These are phyloP conservation scores for Sebastes umbrosus DNA, from an alignment of 2,797 vertebrate genomes.

Conservation along the genomic window DNA sequence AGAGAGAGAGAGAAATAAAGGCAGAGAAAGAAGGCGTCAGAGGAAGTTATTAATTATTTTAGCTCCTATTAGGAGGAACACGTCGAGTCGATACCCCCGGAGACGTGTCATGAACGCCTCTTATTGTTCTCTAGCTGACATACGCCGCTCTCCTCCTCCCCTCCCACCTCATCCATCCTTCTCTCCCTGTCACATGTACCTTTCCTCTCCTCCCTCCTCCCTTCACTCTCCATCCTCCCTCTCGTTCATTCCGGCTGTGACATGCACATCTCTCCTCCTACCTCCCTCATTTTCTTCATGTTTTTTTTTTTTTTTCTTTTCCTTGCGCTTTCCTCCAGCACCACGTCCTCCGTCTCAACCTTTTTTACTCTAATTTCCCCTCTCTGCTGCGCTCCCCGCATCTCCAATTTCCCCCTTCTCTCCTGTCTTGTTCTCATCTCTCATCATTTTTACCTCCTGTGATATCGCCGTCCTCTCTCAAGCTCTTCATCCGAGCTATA, in stretches of 20 bases:
- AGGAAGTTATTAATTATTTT: slow-evolving; percentile 74
- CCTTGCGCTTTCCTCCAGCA: slow-evolving; percentile 11
- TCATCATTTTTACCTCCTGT: slow-evolving; percentile 8
- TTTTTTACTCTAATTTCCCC: slow-evolving; percentile 38
- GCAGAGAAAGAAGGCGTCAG: slow-evolving; percentile 4
- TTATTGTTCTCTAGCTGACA: slow-evolving; percentile 74
- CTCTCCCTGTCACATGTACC: slow-evolving; percentile 58
- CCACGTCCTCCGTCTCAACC: slow-evolving; percentile 27
- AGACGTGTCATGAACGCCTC: slow-evolving; percentile 75
- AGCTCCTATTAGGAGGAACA: slow-evolving; percentile 67
- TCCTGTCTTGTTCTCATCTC: slow-evolving; percentile 14
- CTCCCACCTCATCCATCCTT: slow-evolving; percentile 26
- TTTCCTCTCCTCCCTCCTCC: slow-evolving; percentile 31
- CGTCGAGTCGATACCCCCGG: slow-evolving; percentile 59
- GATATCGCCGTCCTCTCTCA: slow-evolving; percentile 2
- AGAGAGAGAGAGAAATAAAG: background rate
- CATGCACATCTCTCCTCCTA: slow-evolving; percentile 35
- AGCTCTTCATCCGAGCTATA: slow-evolving; percentile 10
- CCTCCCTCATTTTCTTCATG: slow-evolving; percentile 21
- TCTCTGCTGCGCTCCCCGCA: slow-evolving; percentile 9
- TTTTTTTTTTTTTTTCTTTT: background rate
- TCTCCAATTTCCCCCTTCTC: background rate
- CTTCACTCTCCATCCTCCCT: slow-evolving; percentile 27
- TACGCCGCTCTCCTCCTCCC: slow-evolving; percentile 45
- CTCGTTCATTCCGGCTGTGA: slow-evolving; percentile 32